Percentiles rank a stretch among this genome's conserved stretches.
These are phyloP conservation scores for Cerastis rubricosa DNA, from an alignment of 2,888 invertebrate species.

Conservation along the genomic window DNA sequence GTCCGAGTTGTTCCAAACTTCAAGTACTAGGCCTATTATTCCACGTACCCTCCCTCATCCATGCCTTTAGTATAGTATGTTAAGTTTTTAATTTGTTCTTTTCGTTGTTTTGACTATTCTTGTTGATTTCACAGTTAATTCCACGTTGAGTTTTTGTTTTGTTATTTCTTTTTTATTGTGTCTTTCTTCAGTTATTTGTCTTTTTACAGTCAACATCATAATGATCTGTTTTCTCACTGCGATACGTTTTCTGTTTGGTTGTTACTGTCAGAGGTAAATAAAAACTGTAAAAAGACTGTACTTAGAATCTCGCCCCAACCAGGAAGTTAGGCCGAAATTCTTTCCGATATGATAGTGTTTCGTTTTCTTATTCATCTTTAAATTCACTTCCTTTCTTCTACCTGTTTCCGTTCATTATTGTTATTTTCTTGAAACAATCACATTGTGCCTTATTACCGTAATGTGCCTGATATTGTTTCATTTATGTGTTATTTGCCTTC, in stretches of 20 bases:
- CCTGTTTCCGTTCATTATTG: conserved; percentile 35
- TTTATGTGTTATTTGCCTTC: conserved; percentile 71
- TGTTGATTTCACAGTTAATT: conserved; percentile 56
- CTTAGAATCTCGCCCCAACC: neutral
- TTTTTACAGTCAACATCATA: neutral
- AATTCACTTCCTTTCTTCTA: conserved; percentile 31
- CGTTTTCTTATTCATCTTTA: neutral
- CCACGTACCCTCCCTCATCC: neutral
- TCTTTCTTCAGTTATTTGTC: neutral
- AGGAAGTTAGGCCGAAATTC: neutral
- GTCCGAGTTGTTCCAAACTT: neutral
- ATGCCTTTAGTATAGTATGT: conserved; percentile 7
- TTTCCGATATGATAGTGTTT: neutral
- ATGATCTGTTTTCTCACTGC: neutral
- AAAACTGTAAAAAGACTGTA: neutral
- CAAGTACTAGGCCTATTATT: neutral
- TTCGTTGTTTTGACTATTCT: conserved; percentile 22
- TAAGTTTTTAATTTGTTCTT: conserved; percentile 43
- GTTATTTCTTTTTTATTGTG: conserved; percentile 11
- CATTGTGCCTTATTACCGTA: conserved; percentile 84
- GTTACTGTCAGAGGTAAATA: neutral
- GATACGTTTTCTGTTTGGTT: neutral
- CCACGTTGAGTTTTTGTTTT: conserved; percentile 48
- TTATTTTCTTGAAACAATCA: conserved; percentile 72
- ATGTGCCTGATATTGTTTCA: conserved; percentile 82